phyloP scores from a whole-genome alignment of 2,888 invertebrate genomes.

The Lasioglossum pauxillum region DNA sequence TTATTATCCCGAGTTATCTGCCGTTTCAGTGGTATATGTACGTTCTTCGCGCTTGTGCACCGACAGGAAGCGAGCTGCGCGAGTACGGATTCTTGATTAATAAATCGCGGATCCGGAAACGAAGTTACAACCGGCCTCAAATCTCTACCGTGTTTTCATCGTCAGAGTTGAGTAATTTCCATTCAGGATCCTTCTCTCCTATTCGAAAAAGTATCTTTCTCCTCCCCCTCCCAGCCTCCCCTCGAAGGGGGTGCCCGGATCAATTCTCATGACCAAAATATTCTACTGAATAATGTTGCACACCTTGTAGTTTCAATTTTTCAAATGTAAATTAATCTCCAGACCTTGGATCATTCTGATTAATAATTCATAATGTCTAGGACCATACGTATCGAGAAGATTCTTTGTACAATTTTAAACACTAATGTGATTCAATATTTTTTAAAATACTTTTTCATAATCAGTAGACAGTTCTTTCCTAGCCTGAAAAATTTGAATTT shows the following conservation, averaged over 20 bases:
- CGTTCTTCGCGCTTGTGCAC: conserved; percentile 11
- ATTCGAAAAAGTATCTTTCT: neutral
- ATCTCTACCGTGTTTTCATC: conserved; percentile 13
- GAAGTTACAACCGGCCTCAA: conserved; percentile 31
- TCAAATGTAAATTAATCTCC: neutral
- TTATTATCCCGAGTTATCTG: conserved; percentile 52
- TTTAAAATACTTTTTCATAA: neutral
- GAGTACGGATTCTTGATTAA: conserved; percentile 40
- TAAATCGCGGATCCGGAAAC: conserved; percentile 48
- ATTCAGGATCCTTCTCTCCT: neutral
- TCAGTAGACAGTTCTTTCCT: neutral
- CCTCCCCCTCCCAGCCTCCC: neutral
- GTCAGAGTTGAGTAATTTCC: conserved; percentile 4
- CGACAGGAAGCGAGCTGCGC: conserved; percentile 2
- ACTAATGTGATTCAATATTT: neutral
- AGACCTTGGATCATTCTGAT: neutral
- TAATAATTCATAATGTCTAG: neutral
- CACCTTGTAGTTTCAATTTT: neutral
- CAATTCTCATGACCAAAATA: neutral
- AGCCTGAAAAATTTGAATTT: neutral
- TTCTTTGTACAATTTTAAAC: neutral
- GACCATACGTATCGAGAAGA: neutral
- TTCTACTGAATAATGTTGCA: neutral
- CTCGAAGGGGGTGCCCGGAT: neutral
- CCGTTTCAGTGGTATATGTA: conserved; percentile 2